Evolutionary conservation across 2,113 vertebrate species (phyloP).

Genomic region (Serinus canaria): DNA sequence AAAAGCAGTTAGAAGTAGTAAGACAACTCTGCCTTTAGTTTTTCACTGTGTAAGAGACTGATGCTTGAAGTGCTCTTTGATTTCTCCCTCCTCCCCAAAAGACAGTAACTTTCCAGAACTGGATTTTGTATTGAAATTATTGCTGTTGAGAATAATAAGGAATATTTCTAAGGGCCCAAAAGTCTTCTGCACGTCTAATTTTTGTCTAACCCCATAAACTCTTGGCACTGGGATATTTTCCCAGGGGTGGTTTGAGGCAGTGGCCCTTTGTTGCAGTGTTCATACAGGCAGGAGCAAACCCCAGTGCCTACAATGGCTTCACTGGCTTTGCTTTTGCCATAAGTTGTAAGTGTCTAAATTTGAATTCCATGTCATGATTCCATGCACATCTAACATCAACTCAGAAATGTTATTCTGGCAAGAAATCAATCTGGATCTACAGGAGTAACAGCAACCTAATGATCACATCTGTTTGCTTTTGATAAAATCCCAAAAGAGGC

Average conservation of each 20-base stretch:
- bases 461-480: slow-evolving; percentile 1
- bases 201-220: background rate
- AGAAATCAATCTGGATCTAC: background rate
- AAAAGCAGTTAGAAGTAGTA: slow-evolving; percentile 48
- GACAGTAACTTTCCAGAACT: slow-evolving; percentile 16
- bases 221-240: background rate
- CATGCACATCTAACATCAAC: background rate
- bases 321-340: background rate
- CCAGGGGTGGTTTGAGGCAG: background rate
- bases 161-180: background rate
- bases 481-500: background rate
- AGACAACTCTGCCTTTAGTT: slow-evolving; percentile 53
- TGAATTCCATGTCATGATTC: background rate
- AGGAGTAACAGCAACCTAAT: background rate
- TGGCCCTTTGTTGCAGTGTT: background rate
- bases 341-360: background rate
- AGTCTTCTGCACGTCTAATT: background rate
- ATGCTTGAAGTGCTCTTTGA: slow-evolving; percentile 39
- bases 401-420: background rate
- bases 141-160: background rate
- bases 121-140: background rate
- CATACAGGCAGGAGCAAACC: background rate
- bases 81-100: background rate
- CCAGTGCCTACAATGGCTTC: background rate
- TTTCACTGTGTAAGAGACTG: slow-evolving; percentile 30